Conservation (phyloP, 2,888 invertebrate species). For the Agonopterix heracliana region DNA sequence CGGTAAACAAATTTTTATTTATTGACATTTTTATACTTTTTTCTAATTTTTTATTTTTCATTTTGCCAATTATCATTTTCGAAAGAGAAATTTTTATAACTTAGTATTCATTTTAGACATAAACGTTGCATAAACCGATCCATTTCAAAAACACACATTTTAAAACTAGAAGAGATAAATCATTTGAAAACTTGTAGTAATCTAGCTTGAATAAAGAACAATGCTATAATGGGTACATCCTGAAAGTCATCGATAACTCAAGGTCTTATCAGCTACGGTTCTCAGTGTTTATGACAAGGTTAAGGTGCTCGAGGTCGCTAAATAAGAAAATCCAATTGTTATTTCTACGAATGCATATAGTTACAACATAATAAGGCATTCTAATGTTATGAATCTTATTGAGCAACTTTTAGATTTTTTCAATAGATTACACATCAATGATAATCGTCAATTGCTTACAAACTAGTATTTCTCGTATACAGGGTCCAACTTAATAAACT, state of each 20-base stretch:
- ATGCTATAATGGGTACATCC: constrained; percentile 54
- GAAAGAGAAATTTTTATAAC: too few relatives aligned
- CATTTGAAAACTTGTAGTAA: too few relatives aligned
- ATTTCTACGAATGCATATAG: constrained; percentile 20
- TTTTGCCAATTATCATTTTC: too few relatives aligned
- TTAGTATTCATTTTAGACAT: too few relatives aligned
- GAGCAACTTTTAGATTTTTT: constrained; percentile 12
- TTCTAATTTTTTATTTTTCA: too few relatives aligned
- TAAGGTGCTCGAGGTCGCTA: constrained; percentile 30
- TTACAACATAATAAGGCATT: constrained; percentile 20
- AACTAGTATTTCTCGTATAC: not conserved
- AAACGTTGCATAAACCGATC: too few relatives aligned
- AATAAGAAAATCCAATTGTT: constrained; percentile 34
- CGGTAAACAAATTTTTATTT: too few relatives aligned
- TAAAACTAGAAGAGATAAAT: too few relatives aligned
- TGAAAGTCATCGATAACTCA: constrained; percentile 58
- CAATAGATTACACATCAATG: constrained; percentile 8
- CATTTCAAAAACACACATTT: too few relatives aligned
- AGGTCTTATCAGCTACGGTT: constrained; percentile 45
- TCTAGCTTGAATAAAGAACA: constrained; percentile 27
- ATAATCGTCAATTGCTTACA: constrained; percentile 1
- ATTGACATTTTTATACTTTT: too few relatives aligned
- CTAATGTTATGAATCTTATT: constrained; percentile 7
- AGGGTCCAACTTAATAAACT: too few relatives aligned
- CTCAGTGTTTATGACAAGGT: constrained; percentile 55